Evolutionary conservation across 2,113 vertebrate genomes (phyloP).

Genomic region (Oxygymnocypris stewartii): DNA sequence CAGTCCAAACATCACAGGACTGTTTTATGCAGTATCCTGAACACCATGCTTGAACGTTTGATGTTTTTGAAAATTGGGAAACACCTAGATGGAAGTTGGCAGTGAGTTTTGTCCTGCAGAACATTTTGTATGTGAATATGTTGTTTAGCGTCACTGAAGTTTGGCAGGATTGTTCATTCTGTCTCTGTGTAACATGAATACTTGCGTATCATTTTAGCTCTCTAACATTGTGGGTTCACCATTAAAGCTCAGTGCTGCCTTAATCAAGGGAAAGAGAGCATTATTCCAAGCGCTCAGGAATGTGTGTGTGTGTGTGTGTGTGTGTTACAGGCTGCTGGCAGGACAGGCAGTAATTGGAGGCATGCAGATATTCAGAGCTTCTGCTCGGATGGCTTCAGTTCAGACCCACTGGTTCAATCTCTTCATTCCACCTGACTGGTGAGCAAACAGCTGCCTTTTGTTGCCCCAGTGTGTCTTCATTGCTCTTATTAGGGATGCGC

Average conservation of each 20-base stretch:
- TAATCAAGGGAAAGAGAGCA: conserved; percentile 1
- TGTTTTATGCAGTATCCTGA: too few relatives aligned
- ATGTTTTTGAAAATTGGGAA: background rate
- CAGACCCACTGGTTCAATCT: conserved; percentile 69
- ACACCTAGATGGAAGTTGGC: background rate
- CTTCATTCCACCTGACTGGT: conserved; percentile 77
- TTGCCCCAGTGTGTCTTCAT: conserved; percentile 58
- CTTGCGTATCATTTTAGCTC: background rate
- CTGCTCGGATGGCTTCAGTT: conserved; percentile 71
- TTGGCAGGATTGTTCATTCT: background rate
- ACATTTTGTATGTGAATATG: background rate
- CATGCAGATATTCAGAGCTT: conserved; percentile 68
- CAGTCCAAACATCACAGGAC: background rate
- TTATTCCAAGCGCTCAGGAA: conserved; percentile 14
- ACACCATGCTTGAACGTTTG: background rate
- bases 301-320: background rate
- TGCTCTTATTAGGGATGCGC: conserved; percentile 67
- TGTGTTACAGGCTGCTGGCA: conserved; percentile 6
- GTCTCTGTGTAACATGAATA: background rate
- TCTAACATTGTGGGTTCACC: background rate
- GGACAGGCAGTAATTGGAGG: conserved; percentile 53
- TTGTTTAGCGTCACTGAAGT: background rate
- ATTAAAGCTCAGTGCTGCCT: background rate
- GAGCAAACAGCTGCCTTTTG: conserved; percentile 67
- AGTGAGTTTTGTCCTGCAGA: background rate